Percentiles rank a stretch among this genome's conserved stretches.
Evolutionary conservation across 2,797 vertebrate species (phyloP).

Genomic region (Oreortyx pictus): DNA sequence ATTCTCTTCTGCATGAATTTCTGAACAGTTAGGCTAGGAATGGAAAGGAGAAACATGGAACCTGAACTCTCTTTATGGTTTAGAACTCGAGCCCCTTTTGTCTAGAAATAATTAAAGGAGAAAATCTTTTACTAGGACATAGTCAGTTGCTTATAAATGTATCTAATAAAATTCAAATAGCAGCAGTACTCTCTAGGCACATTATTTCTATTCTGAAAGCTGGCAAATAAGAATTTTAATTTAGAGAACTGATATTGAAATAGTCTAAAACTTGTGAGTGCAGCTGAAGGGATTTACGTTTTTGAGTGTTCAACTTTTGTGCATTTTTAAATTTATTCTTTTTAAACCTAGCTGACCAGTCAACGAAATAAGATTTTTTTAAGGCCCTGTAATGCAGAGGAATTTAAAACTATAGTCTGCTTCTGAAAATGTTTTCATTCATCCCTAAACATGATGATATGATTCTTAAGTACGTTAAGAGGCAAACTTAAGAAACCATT

Average conservation of each 20-base stretch:
- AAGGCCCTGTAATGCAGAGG: neutral
- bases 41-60: neutral
- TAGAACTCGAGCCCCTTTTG: neutral
- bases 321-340: neutral
- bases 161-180: neutral
- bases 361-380: neutral
- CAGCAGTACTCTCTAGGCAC: neutral
- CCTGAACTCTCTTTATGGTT: neutral
- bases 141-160: neutral
- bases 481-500: no score
- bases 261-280: neutral
- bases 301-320: neutral
- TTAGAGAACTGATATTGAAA: neutral
- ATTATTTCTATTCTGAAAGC: neutral
- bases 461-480: neutral
- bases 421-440: neutral
- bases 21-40: neutral
- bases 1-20: neutral
- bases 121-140: neutral
- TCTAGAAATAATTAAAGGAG: neutral
- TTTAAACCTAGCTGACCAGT: neutral
- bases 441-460: neutral
- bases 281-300: neutral
- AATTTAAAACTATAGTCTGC: neutral
- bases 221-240: neutral